These are phyloP conservation scores for Oncorhynchus kisutch DNA, from an alignment of 2,113 vertebrate species.

Conservation along the genomic window DNA sequence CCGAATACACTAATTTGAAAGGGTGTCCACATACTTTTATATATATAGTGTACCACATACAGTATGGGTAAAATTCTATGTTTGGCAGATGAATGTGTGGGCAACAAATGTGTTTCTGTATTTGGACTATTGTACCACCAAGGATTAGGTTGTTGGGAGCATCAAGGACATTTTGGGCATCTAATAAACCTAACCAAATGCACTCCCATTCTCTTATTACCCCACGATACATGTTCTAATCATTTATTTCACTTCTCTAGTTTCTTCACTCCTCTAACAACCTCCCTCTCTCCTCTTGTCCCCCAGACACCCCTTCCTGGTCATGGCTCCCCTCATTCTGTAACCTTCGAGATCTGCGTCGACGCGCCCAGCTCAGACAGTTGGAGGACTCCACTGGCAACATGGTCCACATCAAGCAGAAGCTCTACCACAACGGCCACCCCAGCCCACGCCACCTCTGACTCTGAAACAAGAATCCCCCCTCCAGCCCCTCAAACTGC, in stretches of 20 bases:
- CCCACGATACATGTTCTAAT: not conserved
- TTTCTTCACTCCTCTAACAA: not conserved
- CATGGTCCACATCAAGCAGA: constrained; percentile 99
- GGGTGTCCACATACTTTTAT: too few species aligned
- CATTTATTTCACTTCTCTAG: not conserved
- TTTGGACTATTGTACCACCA: too few species aligned
- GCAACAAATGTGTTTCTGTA: too few species aligned
- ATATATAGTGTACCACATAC: too few species aligned
- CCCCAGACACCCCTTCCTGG: constrained; percentile 92
- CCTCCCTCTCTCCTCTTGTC: constrained; percentile 19
- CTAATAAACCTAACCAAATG: not conserved
- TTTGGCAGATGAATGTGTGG: too few species aligned
- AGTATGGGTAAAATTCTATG: too few species aligned
- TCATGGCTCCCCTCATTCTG: constrained; percentile 95
- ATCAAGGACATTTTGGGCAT: too few species aligned
- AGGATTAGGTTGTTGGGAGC: too few species aligned
- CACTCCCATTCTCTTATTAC: not conserved
- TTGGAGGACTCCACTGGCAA: constrained; percentile 92
- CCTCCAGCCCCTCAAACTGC: not conserved
- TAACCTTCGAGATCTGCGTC: constrained; percentile 90
- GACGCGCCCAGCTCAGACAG: constrained; percentile 89
- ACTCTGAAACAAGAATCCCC: constrained; percentile 63
- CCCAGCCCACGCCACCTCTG: constrained; percentile 97
- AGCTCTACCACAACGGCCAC: constrained; percentile 98
- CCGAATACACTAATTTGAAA: too few species aligned